Evolutionary conservation across 2,797 vertebrate genomes (phyloP).

Genomic region (Danionella dracula): DNA sequence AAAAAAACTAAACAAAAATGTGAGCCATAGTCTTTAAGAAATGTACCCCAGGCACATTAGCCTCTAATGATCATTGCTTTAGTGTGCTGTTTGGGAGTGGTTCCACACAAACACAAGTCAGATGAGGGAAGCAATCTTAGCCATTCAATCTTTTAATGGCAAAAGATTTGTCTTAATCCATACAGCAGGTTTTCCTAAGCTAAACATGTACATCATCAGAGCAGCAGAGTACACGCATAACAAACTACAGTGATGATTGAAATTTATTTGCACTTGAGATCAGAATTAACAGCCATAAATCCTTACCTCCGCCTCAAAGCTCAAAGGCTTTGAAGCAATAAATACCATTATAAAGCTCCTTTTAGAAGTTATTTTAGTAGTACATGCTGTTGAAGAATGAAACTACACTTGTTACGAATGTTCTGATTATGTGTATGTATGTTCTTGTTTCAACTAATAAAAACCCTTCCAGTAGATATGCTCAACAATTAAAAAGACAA

Average conservation of each 20-base stretch:
- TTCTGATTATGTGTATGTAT: neutral
- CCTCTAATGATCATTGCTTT: too few relatives aligned
- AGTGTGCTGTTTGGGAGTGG: too few relatives aligned
- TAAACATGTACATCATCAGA: neutral
- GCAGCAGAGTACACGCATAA: neutral
- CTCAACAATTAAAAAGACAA: conserved; percentile 18
- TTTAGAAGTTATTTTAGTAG: neutral
- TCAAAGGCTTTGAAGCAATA: neutral
- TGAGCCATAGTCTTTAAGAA: too few relatives aligned
- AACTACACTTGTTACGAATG: neutral
- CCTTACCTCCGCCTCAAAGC: neutral
- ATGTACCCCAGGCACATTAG: too few relatives aligned
- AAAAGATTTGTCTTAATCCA: neutral
- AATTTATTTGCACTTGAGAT: neutral
- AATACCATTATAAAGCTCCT: neutral
- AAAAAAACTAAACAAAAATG: too few relatives aligned
- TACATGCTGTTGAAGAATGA: neutral
- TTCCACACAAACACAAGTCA: too few relatives aligned
- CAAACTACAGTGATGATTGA: neutral
- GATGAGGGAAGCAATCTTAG: neutral
- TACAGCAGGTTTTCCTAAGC: neutral
- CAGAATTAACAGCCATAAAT: neutral
- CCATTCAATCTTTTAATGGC: neutral
- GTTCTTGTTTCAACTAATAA: neutral
- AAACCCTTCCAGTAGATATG: neutral